Percentiles rank a stretch among this genome's conserved stretches.
Conservation (phyloP, 2,113 vertebrate species). For the Clarias gariepinus region DNA sequence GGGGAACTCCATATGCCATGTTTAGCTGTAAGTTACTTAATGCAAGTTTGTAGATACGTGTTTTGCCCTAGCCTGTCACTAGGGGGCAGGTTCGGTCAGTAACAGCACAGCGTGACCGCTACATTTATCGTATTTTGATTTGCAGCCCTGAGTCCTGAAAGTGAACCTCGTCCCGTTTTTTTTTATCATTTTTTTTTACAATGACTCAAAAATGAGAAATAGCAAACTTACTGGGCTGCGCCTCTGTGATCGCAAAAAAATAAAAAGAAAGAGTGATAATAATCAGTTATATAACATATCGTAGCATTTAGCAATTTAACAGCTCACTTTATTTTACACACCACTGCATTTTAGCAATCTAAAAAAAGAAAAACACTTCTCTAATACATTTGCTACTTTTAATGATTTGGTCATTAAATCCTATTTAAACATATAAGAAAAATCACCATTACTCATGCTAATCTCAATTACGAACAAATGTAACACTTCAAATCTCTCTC, state of each 20-base stretch:
- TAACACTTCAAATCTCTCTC: no score
- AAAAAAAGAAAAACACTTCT: background rate
- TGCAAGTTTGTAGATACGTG: background rate
- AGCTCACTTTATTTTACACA: background rate
- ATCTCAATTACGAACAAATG: no score
- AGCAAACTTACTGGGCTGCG: conserved; percentile 83
- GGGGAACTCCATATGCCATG: no score
- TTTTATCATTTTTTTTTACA: background rate
- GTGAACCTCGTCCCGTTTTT: background rate
- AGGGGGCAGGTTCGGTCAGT: background rate
- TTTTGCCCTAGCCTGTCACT: background rate
- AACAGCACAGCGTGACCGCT: background rate
- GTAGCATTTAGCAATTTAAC: background rate
- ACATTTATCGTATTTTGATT: background rate
- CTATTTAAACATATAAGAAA: no score
- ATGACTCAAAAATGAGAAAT: background rate
- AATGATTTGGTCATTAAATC: background rate
- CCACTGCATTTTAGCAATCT: background rate
- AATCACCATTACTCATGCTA: no score
- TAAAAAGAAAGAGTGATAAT: conserved; percentile 78
- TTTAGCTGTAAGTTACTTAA: background rate
- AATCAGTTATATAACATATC: conserved; percentile 58
- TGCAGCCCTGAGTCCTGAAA: background rate
- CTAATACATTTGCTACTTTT: background rate
- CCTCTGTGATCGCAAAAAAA: conserved; percentile 83